Evolutionary conservation across 2,113 vertebrate species (phyloP).

Genomic region (Nibea albiflora): DNA sequence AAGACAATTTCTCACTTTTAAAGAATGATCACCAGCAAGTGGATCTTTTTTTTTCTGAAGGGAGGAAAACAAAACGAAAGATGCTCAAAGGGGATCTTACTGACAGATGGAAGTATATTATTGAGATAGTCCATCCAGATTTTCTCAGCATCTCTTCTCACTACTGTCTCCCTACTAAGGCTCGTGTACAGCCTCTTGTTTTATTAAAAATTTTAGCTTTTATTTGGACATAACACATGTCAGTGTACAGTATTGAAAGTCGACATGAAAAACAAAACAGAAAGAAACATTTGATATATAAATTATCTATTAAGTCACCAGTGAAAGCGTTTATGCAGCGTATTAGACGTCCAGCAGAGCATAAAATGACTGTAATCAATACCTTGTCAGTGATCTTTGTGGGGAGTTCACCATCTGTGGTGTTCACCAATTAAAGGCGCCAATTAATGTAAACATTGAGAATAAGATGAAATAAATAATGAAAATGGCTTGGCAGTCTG

Average conservation of each 20-base stretch:
- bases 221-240: background rate
- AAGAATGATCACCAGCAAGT: constrained; percentile 12
- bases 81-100: constrained; percentile 7
- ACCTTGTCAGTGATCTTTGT: background rate
- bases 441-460: too few relatives aligned
- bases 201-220: background rate
- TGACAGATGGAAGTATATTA: constrained; percentile 20
- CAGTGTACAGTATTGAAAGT: background rate
- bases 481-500: too few relatives aligned
- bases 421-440: too few relatives aligned
- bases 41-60: background rate
- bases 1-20: background rate
- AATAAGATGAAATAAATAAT: too few relatives aligned
- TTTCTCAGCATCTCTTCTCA: constrained; percentile 16
- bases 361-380: background rate
- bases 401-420: background rate
- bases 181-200: background rate
- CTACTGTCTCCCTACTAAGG: background rate
- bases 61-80: background rate
- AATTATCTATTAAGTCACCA: background rate
- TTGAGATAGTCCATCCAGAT: constrained; percentile 7
- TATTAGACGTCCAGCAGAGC: background rate
- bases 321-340: background rate
- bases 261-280: background rate
- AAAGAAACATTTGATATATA: background rate